Evolutionary conservation across 2,113 vertebrate genomes (phyloP).

Genomic region (Galbula dea): DNA sequence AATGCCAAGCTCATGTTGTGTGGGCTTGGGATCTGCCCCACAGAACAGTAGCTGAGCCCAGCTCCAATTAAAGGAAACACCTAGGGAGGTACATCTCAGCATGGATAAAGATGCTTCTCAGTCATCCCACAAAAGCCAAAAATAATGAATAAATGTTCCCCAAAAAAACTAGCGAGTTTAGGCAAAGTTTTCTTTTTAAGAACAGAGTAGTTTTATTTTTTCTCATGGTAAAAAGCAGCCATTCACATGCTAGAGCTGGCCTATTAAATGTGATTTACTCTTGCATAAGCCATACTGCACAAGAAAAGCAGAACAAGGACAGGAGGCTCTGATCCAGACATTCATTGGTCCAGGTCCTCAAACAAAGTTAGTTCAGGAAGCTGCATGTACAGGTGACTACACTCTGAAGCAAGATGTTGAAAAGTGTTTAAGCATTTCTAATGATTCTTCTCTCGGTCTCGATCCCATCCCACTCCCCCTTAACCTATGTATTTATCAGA

Average conservation of each 20-base stretch:
- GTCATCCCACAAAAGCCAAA: neutral
- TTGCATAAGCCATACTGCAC: neutral
- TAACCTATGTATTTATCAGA: neutral
- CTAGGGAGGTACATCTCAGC: neutral
- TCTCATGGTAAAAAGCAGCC: neutral
- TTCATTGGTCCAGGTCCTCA: neutral
- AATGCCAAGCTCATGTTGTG: neutral
- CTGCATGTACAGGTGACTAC: neutral
- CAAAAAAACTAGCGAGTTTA: neutral
- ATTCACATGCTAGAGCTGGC: neutral
- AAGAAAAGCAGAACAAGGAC: neutral
- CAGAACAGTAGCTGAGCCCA: constrained; percentile 4
- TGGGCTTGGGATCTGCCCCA: neutral
- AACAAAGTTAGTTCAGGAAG: neutral
- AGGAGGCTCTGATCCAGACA: neutral
- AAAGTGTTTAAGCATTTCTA: neutral
- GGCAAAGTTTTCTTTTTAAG: neutral
- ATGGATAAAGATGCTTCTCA: neutral
- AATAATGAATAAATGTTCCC: constrained; percentile 23
- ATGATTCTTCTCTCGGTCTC: neutral
- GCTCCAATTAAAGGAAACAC: neutral
- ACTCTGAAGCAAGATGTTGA: neutral
- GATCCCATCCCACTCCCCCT: neutral
- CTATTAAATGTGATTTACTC: neutral
- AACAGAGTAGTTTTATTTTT: neutral